These are phyloP conservation scores for Linyphia triangularis DNA, from an alignment of 2,888 invertebrate genomes.

Conservation along the genomic window DNA sequence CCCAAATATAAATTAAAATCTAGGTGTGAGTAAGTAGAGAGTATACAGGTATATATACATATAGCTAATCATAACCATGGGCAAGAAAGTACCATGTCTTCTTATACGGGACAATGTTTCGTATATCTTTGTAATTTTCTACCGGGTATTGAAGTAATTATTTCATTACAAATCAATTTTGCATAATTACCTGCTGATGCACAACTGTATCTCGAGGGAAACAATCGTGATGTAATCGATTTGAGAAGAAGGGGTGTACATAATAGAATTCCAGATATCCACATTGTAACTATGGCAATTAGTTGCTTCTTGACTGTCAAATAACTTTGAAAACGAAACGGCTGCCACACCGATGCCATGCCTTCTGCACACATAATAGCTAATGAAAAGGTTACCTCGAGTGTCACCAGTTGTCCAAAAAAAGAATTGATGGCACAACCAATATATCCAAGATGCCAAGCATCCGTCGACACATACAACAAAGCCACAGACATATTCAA, in stretches of 20 bases:
- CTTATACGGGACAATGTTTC: too few relatives aligned
- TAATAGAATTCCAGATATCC: constrained; percentile 75
- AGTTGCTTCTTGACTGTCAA: constrained; percentile 72
- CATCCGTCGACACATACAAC: constrained; percentile 36
- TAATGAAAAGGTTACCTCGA: constrained; percentile 76
- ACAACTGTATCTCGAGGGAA: constrained; percentile 77
- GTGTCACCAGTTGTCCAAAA: constrained; percentile 75
- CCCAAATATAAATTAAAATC: too few relatives aligned
- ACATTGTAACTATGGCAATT: constrained; percentile 75
- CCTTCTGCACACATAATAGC: constrained; percentile 76
- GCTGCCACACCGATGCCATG: constrained; percentile 58
- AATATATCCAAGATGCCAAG: constrained; percentile 76
- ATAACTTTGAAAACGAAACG: constrained; percentile 75
- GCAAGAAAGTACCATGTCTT: too few relatives aligned
- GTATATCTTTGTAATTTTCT: too few relatives aligned
- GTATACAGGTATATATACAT: too few relatives aligned
- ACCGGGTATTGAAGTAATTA: too few relatives aligned
- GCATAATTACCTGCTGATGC: constrained; percentile 72
- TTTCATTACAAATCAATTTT: too few relatives aligned
- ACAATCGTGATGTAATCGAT: constrained; percentile 75
- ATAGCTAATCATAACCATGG: too few relatives aligned
- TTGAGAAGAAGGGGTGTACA: constrained; percentile 76
- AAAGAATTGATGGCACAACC: constrained; percentile 77
- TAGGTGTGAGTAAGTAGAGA: too few relatives aligned
- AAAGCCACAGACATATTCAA: constrained; percentile 76